phyloP scores from a whole-genome alignment of 2,888 invertebrate species.

The Sesia bembeciformis region DNA sequence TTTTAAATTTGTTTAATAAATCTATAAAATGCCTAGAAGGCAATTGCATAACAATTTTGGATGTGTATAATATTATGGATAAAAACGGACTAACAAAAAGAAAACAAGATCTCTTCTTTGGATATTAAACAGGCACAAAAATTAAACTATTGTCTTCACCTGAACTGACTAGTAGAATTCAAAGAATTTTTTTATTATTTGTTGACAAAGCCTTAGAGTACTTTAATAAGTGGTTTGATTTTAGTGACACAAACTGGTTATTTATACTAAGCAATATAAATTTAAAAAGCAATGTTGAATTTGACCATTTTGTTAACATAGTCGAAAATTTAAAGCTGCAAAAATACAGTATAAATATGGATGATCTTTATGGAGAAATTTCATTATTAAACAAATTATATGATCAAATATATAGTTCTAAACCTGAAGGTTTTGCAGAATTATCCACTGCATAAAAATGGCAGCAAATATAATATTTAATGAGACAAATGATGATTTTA shows the following conservation, averaged over 20 bases:
- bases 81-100: slow-evolving; percentile 6
- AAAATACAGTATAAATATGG: slow-evolving; percentile 4
- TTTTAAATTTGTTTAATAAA: too few species aligned
- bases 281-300: slow-evolving; percentile 5
- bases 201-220: slow-evolving; percentile 7
- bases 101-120: slow-evolving; percentile 10
- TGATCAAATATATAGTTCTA: not conserved
- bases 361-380: slow-evolving; percentile 7
- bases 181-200: slow-evolving; percentile 6
- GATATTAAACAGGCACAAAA: slow-evolving; percentile 8
- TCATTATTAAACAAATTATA: not conserved
- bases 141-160: slow-evolving; percentile 5
- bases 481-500: not conserved
- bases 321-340: slow-evolving; percentile 2
- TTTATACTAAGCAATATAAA: slow-evolving; percentile 4
- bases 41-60: slow-evolving; percentile 8
- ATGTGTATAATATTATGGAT: slow-evolving; percentile 8
- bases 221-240: slow-evolving; percentile 7
- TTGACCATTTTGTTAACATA: slow-evolving; percentile 6
- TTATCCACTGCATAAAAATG: not conserved
- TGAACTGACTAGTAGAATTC: too few species aligned
- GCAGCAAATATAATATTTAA: not conserved
- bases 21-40: not conserved
- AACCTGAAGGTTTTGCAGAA: not conserved
- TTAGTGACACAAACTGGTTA: slow-evolving; percentile 4